Base-by-base conservation (phyloP, 2,888 invertebrate species). In the Catocala sponsa region DNA sequence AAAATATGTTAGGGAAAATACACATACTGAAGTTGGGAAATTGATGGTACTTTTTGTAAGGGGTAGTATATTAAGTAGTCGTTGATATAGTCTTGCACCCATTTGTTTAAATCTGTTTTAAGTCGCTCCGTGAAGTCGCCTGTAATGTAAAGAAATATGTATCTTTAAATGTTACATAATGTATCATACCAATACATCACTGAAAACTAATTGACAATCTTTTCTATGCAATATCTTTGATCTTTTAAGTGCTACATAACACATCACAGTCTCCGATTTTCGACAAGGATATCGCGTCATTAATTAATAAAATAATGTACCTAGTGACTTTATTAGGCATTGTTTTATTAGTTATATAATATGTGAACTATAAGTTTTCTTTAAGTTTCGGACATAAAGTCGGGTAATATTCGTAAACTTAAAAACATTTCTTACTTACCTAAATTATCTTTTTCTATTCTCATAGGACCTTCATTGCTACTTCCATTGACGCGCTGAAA, bases 71-170 rank as follows among this genome's bases (percentile, higher is more conserved):
- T 81, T 4, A 91, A 74, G 52, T 84, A 88, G 68, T 94, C 91
- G 63, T 92, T 92, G 65, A 92, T 91, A 66, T 88, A 94, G 73
- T 93, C 92, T 61, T 87, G 88, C 11, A 92, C 55, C 93, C 93
- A 94, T 11, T 78, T 70, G 63, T 92, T 85, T 25, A 94, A 66
- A 61, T 91, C 89, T 0, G 70, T 72, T 68, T 89, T 89, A 60
- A 94, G 55, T 72, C 85, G 82, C 6, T 78, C 67, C 38, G 90
- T 25, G 66, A 89, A 90, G 12, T 79, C 79, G 38, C 74, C 92
- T 92, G 79, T 6, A 72, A 61, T 32, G 64, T 15, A 41, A 55
- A 46, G 11, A 55, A 25, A 25, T 25, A n/a, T n/a, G n/a, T n/a
- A 25, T 25, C 25, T 25, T 25, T 25, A 25, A 25, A 25, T 25